Percentiles rank a stretch among this genome's conserved stretches.
These are phyloP conservation scores for Holotrichia oblita DNA, from an alignment of 1,140 invertebrate genomes.

Conservation along the genomic window DNA sequence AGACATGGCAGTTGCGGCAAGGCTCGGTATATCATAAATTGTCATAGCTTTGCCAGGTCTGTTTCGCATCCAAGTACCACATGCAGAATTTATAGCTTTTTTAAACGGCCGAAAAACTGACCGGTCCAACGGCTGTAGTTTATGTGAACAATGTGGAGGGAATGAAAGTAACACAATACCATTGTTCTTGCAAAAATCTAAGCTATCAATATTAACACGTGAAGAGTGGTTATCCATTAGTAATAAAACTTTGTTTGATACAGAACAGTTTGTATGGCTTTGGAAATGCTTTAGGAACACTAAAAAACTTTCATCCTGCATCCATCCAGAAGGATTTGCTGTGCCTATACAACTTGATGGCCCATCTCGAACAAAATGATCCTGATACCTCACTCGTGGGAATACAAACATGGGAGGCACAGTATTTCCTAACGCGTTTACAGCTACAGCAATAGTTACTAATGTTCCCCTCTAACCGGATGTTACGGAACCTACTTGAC, in stretches of 20 bases:
- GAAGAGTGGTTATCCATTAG: conserved; percentile 59
- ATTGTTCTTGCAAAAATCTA: conserved; percentile 56
- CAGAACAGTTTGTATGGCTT: conserved; percentile 50
- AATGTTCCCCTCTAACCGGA: conserved; percentile 43
- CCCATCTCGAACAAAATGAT: conserved; percentile 42
- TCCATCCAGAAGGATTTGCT: conserved; percentile 44
- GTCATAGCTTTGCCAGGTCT: conserved; percentile 59
- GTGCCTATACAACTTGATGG: conserved; percentile 42
- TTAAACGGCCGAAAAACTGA: conserved; percentile 61
- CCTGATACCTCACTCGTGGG: conserved; percentile 40
- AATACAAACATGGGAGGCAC: conserved; percentile 46
- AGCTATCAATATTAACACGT: conserved; percentile 56
- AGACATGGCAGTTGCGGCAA: conserved; percentile 59
- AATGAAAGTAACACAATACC: conserved; percentile 60
- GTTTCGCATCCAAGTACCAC: too few species aligned
- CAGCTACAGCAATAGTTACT: conserved; percentile 40
- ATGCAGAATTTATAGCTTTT: conserved; percentile 52
- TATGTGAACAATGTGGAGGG: conserved; percentile 62
- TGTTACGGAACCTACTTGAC: conserved; percentile 32
- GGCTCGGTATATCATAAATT: conserved; percentile 46
- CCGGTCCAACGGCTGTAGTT: conserved; percentile 64
- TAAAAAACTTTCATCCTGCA: conserved; percentile 49
- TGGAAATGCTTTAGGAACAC: conserved; percentile 59
- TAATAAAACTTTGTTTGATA: conserved; percentile 49
- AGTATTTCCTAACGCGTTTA: conserved; percentile 42